Percentiles rank a stretch among this genome's conserved stretches.
These are phyloP conservation scores for Balaenoptera acutorostrata DNA, from an alignment of 2,113 vertebrate genomes.

Conservation along the genomic window DNA sequence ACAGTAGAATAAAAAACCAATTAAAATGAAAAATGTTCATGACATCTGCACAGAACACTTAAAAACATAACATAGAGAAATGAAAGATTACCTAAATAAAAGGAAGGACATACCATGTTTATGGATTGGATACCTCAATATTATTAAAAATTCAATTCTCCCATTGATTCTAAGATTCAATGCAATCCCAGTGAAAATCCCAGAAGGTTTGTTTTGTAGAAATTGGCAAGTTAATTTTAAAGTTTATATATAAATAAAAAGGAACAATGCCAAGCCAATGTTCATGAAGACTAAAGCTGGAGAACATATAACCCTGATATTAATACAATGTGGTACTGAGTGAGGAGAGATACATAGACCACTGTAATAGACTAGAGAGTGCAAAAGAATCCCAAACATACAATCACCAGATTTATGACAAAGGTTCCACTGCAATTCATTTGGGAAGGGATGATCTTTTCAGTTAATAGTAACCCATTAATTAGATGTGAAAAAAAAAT, in stretches of 20 bases:
- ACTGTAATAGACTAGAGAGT: accelerated
- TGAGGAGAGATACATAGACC: accelerated
- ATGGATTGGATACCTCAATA: background rate
- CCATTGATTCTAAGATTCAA: background rate
- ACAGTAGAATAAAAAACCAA: background rate
- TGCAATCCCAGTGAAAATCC: background rate
- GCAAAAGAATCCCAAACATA: no score
- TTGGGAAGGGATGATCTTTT: background rate
- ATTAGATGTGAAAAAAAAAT: background rate
- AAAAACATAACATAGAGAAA: background rate
- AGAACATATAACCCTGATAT: background rate
- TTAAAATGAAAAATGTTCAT: background rate
- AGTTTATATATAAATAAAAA: background rate
- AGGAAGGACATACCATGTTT: background rate
- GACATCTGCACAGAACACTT: background rate
- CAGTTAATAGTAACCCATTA: background rate
- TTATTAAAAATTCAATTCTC: background rate
- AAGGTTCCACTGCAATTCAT: accelerated
- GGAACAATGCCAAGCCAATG: background rate
- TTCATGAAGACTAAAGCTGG: background rate
- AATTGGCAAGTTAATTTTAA: background rate
- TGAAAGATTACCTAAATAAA: background rate
- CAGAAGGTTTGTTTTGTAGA: background rate
- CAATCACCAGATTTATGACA: background rate
- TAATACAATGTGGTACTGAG: accelerated